Conservation (phyloP, 2,113 vertebrate species). For the Lanius collurio region DNA sequence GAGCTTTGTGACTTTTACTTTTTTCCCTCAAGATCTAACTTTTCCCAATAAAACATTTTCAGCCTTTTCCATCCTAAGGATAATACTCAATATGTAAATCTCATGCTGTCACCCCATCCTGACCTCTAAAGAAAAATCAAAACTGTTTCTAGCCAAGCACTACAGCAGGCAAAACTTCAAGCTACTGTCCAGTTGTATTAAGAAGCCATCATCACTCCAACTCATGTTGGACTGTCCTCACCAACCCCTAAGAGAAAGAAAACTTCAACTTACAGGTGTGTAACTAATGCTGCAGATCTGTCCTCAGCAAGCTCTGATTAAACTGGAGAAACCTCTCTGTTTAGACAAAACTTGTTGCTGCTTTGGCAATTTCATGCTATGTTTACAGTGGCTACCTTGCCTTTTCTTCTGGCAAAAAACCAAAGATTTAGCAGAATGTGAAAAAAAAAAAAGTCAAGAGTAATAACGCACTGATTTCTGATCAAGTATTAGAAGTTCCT, state of each 20-base stretch:
- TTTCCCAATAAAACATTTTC: neutral
- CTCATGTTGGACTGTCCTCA: neutral
- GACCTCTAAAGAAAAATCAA: neutral
- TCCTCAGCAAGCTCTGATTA: neutral
- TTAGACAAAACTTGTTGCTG: neutral
- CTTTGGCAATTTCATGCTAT: neutral
- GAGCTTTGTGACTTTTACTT: neutral
- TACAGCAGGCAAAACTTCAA: neutral
- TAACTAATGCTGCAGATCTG: neutral
- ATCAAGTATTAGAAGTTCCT: neutral
- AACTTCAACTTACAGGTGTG: neutral
- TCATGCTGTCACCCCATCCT: neutral
- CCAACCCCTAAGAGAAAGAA: neutral
- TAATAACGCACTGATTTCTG: neutral
- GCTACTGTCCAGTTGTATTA: neutral
- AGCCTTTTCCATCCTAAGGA: neutral
- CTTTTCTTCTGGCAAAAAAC: conserved; percentile 12
- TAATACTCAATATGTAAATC: neutral
- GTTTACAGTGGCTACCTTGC: conserved; percentile 20
- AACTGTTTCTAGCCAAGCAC: conserved; percentile 23
- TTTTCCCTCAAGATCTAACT: neutral
- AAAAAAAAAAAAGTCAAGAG: neutral
- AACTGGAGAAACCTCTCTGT: neutral
- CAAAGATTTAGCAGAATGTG: neutral
- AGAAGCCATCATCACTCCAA: neutral